A percentile compares a stretch with the other conserved stretches of the same genome.
Evolutionary conservation across 92 coral and sea anemone genomes (phyloP).

Genomic region (Paragorgia papillata): DNA sequence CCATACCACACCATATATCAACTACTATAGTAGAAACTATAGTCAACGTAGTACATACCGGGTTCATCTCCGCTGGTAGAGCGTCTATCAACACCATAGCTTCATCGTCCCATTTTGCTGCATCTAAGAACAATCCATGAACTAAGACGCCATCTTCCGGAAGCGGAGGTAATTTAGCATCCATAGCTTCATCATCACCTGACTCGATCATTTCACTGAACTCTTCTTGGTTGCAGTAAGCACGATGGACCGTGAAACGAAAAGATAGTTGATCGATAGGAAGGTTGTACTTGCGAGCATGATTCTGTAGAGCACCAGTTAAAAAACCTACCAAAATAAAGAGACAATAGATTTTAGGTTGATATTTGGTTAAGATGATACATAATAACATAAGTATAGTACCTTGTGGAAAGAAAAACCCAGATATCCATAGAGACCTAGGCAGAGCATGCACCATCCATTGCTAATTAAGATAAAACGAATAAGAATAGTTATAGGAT

Average conservation of each 20-base stretch:
- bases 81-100: conserved; percentile 93
- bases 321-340: conserved; percentile 71
- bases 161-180: conserved; percentile 67
- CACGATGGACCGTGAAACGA: conserved; percentile 79
- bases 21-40: no score
- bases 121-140: conserved; percentile 91
- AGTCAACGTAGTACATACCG: no score
- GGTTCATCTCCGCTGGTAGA: conserved; percentile 92
- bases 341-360: not conserved
- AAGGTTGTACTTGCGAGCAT: conserved; percentile 97
- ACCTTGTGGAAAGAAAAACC: conserved; percentile 99
- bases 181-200: conserved; percentile 79
- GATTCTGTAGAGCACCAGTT: conserved; percentile 96
- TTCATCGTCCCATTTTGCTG: conserved; percentile 93
- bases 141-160: conserved; percentile 94
- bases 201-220: conserved; percentile 85
- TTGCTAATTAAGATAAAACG: conserved; percentile 69
- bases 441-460: conserved; percentile 97
- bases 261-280: conserved; percentile 98
- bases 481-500: not conserved
- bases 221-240: conserved; percentile 92
- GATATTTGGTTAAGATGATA: not conserved
- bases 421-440: conserved; percentile 96
- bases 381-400: not conserved
- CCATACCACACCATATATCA: no score